These are phyloP conservation scores for Lagria hirta DNA, from an alignment of 2,888 invertebrate species.

Conservation along the genomic window DNA sequence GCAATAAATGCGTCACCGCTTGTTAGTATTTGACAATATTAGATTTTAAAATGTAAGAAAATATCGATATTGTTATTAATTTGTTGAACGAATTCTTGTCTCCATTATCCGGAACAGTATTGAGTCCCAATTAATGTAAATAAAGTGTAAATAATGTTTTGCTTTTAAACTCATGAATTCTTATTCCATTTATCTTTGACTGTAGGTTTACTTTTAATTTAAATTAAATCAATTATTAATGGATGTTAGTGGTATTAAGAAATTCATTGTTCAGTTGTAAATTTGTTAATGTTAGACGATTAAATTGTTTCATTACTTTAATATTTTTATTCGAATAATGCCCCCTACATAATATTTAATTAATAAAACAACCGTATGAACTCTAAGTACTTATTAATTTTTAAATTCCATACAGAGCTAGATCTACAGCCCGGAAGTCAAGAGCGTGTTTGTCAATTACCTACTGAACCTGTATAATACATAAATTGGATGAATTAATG, in stretches of 20 bases:
- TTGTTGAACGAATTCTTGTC: slow-evolving; percentile 11
- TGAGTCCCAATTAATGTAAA: slow-evolving; percentile 40
- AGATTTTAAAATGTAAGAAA: too few relatives aligned
- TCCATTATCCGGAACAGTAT: slow-evolving; percentile 41
- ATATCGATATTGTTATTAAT: slow-evolving; percentile 18
- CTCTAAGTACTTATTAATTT: too few relatives aligned
- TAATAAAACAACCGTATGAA: too few relatives aligned
- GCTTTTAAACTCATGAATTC: slow-evolving; percentile 32
- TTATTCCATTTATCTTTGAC: slow-evolving; percentile 35
- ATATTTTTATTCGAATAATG: too few relatives aligned
- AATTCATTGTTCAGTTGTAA: slow-evolving; percentile 37
- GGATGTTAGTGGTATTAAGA: slow-evolving; percentile 33
- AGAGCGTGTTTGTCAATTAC: too few relatives aligned
- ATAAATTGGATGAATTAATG: too few relatives aligned
- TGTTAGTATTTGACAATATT: slow-evolving; percentile 30
- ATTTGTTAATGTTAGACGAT: slow-evolving; percentile 39
- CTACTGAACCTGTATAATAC: too few relatives aligned
- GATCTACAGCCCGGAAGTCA: too few relatives aligned
- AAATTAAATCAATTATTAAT: slow-evolving; percentile 18
- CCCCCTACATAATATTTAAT: too few relatives aligned
- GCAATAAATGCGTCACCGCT: slow-evolving; percentile 26
- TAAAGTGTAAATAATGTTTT: slow-evolving; percentile 41
- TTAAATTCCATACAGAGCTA: too few relatives aligned
- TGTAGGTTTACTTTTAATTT: slow-evolving; percentile 31
- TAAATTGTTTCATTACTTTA: slow-evolving; percentile 30